Percentiles rank a stretch among this genome's conserved stretches.
Conservation (phyloP, 1,140 invertebrate genomes). For the Sinella curviseta region DNA sequence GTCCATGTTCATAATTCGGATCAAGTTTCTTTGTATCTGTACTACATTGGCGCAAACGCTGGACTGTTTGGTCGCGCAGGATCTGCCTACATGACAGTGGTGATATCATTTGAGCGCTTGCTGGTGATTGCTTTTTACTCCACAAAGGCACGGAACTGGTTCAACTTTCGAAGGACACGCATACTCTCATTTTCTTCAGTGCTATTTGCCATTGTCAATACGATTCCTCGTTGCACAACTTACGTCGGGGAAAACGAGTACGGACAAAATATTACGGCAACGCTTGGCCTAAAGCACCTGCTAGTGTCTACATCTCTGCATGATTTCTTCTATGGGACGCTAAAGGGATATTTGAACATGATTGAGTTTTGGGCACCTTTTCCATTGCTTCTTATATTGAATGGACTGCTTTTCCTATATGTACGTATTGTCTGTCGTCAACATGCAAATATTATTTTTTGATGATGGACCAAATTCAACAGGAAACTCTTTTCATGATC, state of each 20-base stretch:
- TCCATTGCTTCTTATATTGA: not conserved
- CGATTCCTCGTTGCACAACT: not conserved
- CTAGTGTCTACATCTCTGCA: not conserved
- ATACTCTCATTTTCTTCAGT: not conserved
- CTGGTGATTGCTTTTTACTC: not conserved
- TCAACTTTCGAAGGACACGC: not conserved
- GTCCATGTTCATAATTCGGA: not conserved
- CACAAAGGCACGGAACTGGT: not conserved
- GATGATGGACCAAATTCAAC: too few relatives aligned
- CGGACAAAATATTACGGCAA: not conserved
- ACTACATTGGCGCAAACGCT: not conserved
- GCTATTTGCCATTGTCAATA: not conserved
- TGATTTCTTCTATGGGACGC: not conserved
- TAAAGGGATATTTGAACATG: not conserved
- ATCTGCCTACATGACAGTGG: constrained; percentile 1
- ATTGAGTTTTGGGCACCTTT: constrained; percentile 2
- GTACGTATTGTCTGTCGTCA: too few relatives aligned
- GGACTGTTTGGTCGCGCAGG: not conserved
- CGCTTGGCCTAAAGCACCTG: not conserved
- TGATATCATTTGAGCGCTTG: not conserved
- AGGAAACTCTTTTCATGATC: too few relatives aligned
- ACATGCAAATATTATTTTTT: too few relatives aligned
- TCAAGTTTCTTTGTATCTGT: not conserved
- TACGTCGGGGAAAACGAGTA: not conserved
- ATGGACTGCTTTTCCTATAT: not conserved